Conservation (phyloP, 2,888 invertebrate genomes). For the Folsomia manolachei region DNA sequence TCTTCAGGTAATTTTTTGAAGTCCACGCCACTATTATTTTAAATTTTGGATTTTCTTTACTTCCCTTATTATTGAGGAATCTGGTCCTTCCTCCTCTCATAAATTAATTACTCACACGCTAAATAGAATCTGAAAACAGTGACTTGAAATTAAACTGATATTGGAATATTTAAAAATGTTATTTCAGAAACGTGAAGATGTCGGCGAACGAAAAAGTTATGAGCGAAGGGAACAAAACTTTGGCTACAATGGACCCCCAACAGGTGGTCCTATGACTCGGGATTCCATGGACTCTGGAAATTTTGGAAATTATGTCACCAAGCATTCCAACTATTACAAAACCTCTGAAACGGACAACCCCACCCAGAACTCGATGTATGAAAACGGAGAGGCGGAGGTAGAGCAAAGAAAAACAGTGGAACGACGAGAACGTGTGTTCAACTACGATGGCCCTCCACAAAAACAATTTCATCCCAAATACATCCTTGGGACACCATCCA, state of each 20-base stretch:
- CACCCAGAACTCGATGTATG: slow-evolving; percentile 44
- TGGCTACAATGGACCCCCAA: slow-evolving; percentile 48
- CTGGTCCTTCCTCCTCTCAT: no score
- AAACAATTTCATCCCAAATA: slow-evolving; percentile 51
- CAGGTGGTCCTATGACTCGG: slow-evolving; percentile 34
- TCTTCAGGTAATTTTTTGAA: slow-evolving; percentile 46
- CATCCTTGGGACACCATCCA: slow-evolving; percentile 46
- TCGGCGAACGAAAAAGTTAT: slow-evolving; percentile 49
- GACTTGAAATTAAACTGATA: neutral
- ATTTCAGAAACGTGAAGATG: slow-evolving; percentile 47
- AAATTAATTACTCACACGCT: no score
- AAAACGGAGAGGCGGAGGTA: slow-evolving; percentile 50
- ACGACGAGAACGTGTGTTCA: slow-evolving; percentile 45
- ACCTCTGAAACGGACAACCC: slow-evolving; percentile 50
- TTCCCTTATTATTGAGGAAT: no score
- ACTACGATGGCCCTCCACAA: slow-evolving; percentile 50
- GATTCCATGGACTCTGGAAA: slow-evolving; percentile 45
- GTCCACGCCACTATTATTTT: no score
- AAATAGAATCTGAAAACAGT: neutral
- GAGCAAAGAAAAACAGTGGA: slow-evolving; percentile 49
- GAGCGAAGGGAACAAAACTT: slow-evolving; percentile 50
- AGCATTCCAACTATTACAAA: slow-evolving; percentile 50
- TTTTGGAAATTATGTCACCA: slow-evolving; percentile 47
- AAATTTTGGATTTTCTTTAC: no score
- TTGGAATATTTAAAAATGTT: no score